Evolutionary conservation across 1,140 invertebrate species (phyloP).

Genomic region (Vollenhovia emeryi): DNA sequence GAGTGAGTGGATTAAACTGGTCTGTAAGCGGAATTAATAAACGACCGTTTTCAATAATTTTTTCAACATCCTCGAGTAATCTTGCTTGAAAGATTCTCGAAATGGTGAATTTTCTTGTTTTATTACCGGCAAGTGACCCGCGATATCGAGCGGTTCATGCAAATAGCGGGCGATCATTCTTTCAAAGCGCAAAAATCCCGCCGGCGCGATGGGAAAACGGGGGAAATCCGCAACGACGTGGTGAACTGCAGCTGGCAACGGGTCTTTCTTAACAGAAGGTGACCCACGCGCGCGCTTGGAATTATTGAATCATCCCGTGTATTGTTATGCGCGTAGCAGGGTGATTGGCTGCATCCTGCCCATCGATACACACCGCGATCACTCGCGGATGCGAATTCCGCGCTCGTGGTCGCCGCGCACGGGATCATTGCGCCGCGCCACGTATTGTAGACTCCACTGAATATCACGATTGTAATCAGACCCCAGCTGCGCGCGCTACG

Average conservation of each 20-base stretch:
- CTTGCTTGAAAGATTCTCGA: neutral
- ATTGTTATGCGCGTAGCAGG: constrained; percentile 48
- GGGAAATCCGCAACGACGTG: neutral
- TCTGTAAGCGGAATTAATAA: neutral
- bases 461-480: constrained; percentile 48
- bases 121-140: neutral
- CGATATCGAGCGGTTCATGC: neutral
- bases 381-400: neutral
- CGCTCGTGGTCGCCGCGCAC: neutral
- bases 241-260: neutral
- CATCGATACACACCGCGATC: constrained; percentile 26
- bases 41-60: neutral
- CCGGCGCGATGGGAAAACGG: neutral
- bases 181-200: constrained; percentile 3
- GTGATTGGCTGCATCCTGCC: constrained; percentile 58
- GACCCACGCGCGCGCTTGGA: constrained; percentile 16
- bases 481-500: neutral
- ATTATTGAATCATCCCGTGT: constrained; percentile 66
- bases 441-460: neutral
- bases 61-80: neutral
- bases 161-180: constrained; percentile 3
- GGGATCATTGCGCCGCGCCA: neutral
- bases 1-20: neutral
- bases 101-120: neutral
- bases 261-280: constrained; percentile 9